These are phyloP conservation scores for Scaptomyza polygonia DNA, from an alignment of 2,888 invertebrate species.

Conservation along the genomic window DNA sequence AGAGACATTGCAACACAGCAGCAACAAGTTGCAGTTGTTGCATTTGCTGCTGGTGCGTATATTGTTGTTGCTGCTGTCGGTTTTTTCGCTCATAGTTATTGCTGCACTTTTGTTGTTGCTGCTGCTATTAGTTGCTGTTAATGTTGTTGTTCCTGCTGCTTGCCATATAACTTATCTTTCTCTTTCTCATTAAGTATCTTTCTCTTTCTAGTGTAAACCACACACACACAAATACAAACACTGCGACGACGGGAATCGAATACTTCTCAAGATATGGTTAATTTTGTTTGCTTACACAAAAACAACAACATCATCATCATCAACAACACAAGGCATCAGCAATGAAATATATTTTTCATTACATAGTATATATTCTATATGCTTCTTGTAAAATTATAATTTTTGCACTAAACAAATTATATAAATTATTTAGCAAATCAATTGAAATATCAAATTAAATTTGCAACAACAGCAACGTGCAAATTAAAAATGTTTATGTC, in stretches of 20 bases:
- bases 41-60: constrained; percentile 21
- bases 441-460: constrained; percentile 17
- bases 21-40: constrained; percentile 45
- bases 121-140: constrained; percentile 56
- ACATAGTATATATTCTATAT: constrained; percentile 14
- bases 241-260: constrained; percentile 28
- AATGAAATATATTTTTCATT: constrained; percentile 46
- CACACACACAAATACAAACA: constrained; percentile 16
- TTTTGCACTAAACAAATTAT: constrained; percentile 28
- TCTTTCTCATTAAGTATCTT: constrained; percentile 13
- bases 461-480: constrained; percentile 70
- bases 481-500: constrained; percentile 22
- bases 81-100: constrained; percentile 27
- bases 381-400: background rate
- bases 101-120: constrained; percentile 60
- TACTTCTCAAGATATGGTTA: constrained; percentile 15
- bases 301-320: constrained; percentile 78
- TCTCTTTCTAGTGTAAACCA: constrained; percentile 18
- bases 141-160: constrained; percentile 26
- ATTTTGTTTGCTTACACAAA: constrained; percentile 58
- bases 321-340: constrained; percentile 78
- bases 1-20: constrained; percentile 14
- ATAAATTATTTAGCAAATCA: constrained; percentile 30
- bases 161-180: constrained; percentile 29
- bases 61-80: constrained; percentile 7